Base-by-base conservation (phyloP, 1,140 invertebrate genomes). In the Saxidomus purpurata region DNA sequence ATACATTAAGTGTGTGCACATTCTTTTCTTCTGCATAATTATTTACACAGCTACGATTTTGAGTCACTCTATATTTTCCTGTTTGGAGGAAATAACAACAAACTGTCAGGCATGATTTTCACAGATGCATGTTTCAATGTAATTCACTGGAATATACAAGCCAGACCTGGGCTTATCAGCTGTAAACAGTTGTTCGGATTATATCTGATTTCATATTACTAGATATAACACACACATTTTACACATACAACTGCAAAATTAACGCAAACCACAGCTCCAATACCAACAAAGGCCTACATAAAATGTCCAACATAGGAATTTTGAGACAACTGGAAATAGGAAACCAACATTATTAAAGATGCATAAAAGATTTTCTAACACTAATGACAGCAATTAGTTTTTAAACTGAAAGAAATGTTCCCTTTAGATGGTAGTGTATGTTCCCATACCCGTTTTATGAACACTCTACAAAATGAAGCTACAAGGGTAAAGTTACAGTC, bases 151-250 rank as follows among this genome's bases (percentile, higher is more conserved):
- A 38, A 25, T 28, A 52, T 31, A 34, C 76, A 79, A 49, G 76
- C 40, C 76, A 49, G 76, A 47, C 40, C 4, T 43, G n/a, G 40
- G 76, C 76, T 49, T 79, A 79, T 79, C 76, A 79, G 76, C 25
- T 79, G 76, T 52, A 79, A 79, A 79, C 76, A 79, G 40, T 79
- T 47, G 40, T 55, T 49, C 40, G 28, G 49, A 38, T 71, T 71
- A 71, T 71, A 71, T 71, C 67, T 40, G 67, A 71, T 71, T 71
- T 38, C 67, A 71, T 71, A 40, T 49, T 79, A 49, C 22, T 36
- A 25, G n/a, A 63, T 63, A 28, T 8, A 19, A 63, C 59, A 63
- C 59, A 63, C 15, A n/a, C 25, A 28, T 2, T 28, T 63, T 63
- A 25, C 25, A 63, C 59, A 63, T 25, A 63, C 6, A 59, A 49